Evolutionary conservation across 2,113 vertebrate species (phyloP).

Genomic region (Brienomyrus longianalis): DNA sequence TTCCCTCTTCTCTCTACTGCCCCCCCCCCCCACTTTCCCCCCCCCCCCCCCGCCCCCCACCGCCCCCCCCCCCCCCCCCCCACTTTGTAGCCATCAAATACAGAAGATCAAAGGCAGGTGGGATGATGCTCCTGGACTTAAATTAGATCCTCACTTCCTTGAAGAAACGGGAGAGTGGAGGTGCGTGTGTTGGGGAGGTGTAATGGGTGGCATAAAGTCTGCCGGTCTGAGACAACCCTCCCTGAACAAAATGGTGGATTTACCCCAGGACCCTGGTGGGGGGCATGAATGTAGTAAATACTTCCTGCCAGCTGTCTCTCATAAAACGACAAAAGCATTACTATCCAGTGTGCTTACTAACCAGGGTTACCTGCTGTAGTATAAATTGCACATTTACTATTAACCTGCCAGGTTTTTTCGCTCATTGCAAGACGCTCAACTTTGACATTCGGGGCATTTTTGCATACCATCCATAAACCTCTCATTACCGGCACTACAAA

Average conservation of each 20-base stretch:
- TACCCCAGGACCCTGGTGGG: not conserved
- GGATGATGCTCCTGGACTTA: conserved; percentile 44
- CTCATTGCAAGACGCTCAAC: not conserved
- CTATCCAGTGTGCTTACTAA: not conserved
- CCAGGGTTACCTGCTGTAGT: not conserved
- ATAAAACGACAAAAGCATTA: not conserved
- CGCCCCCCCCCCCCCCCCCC: not conserved
- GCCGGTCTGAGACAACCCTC: conserved; percentile 42
- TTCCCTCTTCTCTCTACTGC: too few species aligned
- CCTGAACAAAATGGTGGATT: not conserved
- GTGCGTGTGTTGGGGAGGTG: not conserved
- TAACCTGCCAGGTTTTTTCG: not conserved
- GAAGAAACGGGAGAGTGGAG: not conserved
- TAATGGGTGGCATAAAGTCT: conserved; percentile 39
- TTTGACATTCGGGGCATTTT: not conserved
- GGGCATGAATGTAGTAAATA: not conserved
- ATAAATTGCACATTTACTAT: not conserved
- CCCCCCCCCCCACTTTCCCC: too few species aligned
- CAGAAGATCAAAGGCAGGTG: conserved; percentile 54
- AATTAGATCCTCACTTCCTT: conserved; percentile 61
- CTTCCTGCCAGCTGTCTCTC: not conserved
- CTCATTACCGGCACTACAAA: not conserved
- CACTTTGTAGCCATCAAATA: conserved; percentile 46
- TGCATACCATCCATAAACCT: not conserved
- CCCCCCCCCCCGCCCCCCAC: too few species aligned